These are phyloP conservation scores for Sander lucioperca DNA, from an alignment of 2,113 vertebrate species.

Conservation along the genomic window DNA sequence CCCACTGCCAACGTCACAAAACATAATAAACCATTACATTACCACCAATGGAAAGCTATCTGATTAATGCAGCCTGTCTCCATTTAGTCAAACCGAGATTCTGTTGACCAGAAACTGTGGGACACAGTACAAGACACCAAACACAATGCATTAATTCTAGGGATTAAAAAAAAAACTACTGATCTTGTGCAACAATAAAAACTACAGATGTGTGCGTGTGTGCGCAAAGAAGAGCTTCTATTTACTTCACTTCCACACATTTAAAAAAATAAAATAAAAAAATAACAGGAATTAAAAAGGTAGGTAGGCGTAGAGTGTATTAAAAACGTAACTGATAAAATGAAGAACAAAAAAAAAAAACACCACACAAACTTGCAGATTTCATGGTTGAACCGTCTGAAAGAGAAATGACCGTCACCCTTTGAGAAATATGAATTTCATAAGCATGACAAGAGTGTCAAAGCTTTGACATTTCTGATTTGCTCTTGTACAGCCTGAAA, in stretches of 20 bases:
- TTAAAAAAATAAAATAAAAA: not conserved
- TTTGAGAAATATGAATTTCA: slow-evolving; percentile 16
- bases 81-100: slow-evolving; percentile 11
- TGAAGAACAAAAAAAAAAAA: not conserved
- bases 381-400: slow-evolving; percentile 15
- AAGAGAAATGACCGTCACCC: not conserved
- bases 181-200: slow-evolving; percentile 57
- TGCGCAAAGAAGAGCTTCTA: slow-evolving; percentile 53
- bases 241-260: slow-evolving; percentile 44
- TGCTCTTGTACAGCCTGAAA: slow-evolving; percentile 48
- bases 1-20: slow-evolving; percentile 48
- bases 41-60: slow-evolving; percentile 52
- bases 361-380: slow-evolving; percentile 1
- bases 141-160: slow-evolving; percentile 51
- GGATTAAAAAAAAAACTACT: not conserved
- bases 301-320: slow-evolving; percentile 25
- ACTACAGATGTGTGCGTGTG: slow-evolving; percentile 15
- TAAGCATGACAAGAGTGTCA: slow-evolving; percentile 2
- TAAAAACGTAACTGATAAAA: slow-evolving; percentile 30
- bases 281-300: slow-evolving; percentile 7
- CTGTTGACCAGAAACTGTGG: slow-evolving; percentile 23
- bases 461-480: slow-evolving; percentile 30
- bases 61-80: slow-evolving; percentile 49
- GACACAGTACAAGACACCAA: slow-evolving; percentile 49
- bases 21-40: slow-evolving; percentile 44